These are phyloP conservation scores for Percina caprodes DNA, from an alignment of 2,113 vertebrate species.

Conservation along the genomic window DNA sequence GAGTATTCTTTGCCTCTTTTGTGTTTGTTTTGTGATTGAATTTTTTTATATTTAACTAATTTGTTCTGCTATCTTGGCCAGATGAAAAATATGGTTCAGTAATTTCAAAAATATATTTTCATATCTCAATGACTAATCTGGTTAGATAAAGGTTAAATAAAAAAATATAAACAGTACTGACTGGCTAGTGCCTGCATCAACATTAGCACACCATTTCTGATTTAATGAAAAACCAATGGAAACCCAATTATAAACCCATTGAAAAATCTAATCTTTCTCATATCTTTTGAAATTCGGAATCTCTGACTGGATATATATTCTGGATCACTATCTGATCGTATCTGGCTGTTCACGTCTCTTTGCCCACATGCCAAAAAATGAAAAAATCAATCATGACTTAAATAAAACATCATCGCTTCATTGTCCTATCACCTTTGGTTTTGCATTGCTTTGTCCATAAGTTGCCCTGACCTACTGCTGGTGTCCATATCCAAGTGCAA, in stretches of 20 bases:
- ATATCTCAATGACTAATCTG: too few species aligned
- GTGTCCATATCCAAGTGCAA: not conserved
- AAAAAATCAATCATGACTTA: conserved; percentile 23
- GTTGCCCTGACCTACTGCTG: not conserved
- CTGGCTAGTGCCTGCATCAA: not conserved
- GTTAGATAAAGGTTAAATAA: too few species aligned
- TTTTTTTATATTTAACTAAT: too few species aligned
- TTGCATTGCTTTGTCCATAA: not conserved
- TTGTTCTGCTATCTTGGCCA: too few species aligned
- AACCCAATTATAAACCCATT: not conserved
- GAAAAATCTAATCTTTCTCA: not conserved
- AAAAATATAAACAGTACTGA: too few species aligned
- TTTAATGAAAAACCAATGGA: not conserved
- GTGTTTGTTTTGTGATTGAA: too few species aligned
- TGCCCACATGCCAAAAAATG: not conserved
- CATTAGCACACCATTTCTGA: not conserved
- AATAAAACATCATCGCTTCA: conserved; percentile 3
- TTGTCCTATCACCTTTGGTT: not conserved
- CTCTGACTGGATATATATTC: conserved; percentile 27
- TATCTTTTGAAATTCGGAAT: not conserved
- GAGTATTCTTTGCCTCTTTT: too few species aligned
- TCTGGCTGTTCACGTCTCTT: not conserved
- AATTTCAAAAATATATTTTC: too few species aligned
- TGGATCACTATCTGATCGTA: conserved; percentile 29
- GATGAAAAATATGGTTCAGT: too few species aligned